Base-by-base conservation (phyloP, 92 coral and sea anemone genomes). In the Zoanthus solanderi region DNA sequence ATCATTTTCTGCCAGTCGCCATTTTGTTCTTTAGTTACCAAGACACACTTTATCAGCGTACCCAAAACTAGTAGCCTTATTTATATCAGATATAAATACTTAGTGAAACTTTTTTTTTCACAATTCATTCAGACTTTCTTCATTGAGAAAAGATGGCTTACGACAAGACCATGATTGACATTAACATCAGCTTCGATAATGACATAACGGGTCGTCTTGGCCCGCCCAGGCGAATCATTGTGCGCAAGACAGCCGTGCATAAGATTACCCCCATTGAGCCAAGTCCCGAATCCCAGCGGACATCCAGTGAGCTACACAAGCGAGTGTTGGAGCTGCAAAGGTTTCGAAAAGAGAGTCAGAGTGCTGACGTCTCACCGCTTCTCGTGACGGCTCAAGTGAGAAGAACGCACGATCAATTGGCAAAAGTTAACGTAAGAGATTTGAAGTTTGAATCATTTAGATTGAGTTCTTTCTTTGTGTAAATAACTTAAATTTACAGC, bases 181-280 rank as follows among this genome's bases (percentile, higher is more conserved):
- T 95, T 61, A 91, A 95, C 82, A 93, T 95, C 84, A 93, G 92
- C 92, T 95, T 95, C 87, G 96, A 95, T 58, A 91, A 89, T 75
- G 96, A 95, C 52, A 85, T 90, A 3, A 82, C 76, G 45, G 78
- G 83, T 53, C 78, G 88, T 42, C 46, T 78, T 12, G 84, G 75
- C 57, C 94, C 88, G 3, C 91, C 90, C 29, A 87, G 89, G 75
- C 98, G 95, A 13, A 79, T 84, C 30, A 2, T 84, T n/a, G 67
- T 29, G 5, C 58, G 93, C 75, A 95, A 91, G 92, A 84, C 79
- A 87, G 93, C 92, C 6, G 93, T 93, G 83, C 94, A 91, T 47
- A 91, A 90, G 63, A 91, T 95, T 11, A 88, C 93, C 1, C 80
- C 74, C n/a, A 93, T 95, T 45, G 87, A 95, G 80, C 98, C 98